Evolutionary conservation across 2,113 vertebrate genomes (phyloP), one percentile per base, ranked within the genome.

Genomic region (Catagonus wagneri): DNA sequence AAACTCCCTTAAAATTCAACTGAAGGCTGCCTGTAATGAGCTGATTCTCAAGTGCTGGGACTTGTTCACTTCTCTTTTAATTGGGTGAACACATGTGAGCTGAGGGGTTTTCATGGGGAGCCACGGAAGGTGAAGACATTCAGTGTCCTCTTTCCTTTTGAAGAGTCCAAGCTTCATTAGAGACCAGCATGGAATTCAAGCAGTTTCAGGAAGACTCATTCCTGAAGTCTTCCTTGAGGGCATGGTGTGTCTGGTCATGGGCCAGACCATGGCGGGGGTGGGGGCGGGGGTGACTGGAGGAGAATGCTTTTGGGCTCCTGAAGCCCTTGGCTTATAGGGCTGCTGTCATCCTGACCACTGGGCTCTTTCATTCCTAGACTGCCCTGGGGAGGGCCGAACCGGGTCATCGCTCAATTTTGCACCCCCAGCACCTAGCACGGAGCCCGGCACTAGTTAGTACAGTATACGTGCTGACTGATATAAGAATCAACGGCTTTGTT

Each of bases 401-500:
- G 79, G 90, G 81, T 88, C 84, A 83, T 25, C 14, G 54, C 83
- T 96, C 68, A 32, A 23, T 68, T 58, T 50, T 60, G 78, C 27
- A 14, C 54, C 76, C 78, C 61, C 14, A 58, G 76, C 44, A 56
- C 80, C 72, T 69, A 84, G 94, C 72, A 36, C 69, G 68, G 58
- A 65, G 39, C 86, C 68, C 32, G 74, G 68, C 4, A 1, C 27
- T 68, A 74, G 83, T 72, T 66, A 25, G n/a, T 61, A 72, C 54
- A 29, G 15, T 83, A 12, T 27, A 52, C 63, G 63, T 60, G 91
- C 78, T 58, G 71, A 32, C 50, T 93, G 96, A 83, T 58, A 76
- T 93, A 95, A 93, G 76, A 94, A 75, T 81, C 81, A 78, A 85
- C 78, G 72, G 25, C n/a, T 83, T 74, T 69, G 50, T 75, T 54